Conservation (phyloP, 1,140 invertebrate genomes). For the Phymorhynchus buccinoides region DNA sequence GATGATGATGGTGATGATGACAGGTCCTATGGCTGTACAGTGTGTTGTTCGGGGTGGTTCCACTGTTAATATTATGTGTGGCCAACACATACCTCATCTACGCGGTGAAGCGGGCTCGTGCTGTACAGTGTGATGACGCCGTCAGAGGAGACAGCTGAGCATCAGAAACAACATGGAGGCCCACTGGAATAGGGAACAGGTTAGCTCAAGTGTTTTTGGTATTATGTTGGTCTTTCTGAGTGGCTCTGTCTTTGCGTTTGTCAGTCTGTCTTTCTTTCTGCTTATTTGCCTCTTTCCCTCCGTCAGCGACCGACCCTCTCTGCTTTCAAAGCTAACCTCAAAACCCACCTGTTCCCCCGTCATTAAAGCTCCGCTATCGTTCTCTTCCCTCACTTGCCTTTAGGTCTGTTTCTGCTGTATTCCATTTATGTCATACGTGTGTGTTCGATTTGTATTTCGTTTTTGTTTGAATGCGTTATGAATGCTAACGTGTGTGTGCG, state of each 20-base stretch:
- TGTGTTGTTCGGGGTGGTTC: conserved; percentile 55
- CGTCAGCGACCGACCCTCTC: too few species aligned
- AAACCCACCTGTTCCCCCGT: too few species aligned
- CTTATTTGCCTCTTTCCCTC: too few species aligned
- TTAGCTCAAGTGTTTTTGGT: conserved; percentile 2
- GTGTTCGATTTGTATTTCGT: too few species aligned
- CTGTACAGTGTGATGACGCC: too few species aligned
- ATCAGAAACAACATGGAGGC: conserved; percentile 59
- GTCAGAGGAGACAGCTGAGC: conserved; percentile 51
- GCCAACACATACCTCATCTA: conserved; percentile 61
- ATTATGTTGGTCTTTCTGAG: background rate
- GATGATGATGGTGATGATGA: conserved; percentile 9
- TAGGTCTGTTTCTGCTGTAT: too few species aligned
- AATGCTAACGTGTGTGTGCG: too few species aligned
- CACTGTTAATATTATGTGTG: conserved; percentile 51
- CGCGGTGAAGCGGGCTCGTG: conserved; percentile 56
- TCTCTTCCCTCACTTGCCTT: too few species aligned
- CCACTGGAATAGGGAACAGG: conserved; percentile 57
- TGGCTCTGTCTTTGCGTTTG: background rate
- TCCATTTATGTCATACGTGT: too few species aligned
- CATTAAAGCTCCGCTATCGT: too few species aligned
- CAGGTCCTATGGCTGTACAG: conserved; percentile 61
- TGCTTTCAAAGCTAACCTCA: too few species aligned
- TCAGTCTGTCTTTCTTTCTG: conserved; percentile 18
- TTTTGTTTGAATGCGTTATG: too few species aligned